These are phyloP conservation scores for Caenorhabditis parvicauda DNA, from an alignment of 2,888 invertebrate genomes.

Conservation along the genomic window DNA sequence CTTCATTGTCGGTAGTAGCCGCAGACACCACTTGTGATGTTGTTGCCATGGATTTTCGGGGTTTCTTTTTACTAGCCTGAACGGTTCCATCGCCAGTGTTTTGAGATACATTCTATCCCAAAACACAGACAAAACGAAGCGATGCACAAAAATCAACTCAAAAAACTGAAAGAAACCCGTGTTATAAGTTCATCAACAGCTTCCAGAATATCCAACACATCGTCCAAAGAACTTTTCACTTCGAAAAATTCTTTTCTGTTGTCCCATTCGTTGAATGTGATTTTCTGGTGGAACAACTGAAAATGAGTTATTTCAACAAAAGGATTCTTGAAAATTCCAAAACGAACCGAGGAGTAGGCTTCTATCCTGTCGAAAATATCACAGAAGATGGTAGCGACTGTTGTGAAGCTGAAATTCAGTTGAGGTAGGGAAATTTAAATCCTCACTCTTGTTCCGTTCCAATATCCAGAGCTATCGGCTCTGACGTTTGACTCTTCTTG, in stretches of 20 bases:
- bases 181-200: not conserved
- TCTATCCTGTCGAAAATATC: conserved; percentile 42
- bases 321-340: not conserved
- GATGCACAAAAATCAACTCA: no score
- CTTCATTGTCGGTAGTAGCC: no score
- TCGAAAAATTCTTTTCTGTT: conserved; percentile 17
- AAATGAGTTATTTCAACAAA: not conserved
- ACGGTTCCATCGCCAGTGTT: no score
- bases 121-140: no score
- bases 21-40: no score
- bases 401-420: conserved; percentile 14
- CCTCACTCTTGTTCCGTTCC: conserved; percentile 18
- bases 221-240: conserved; percentile 7
- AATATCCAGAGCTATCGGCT: conserved; percentile 8
- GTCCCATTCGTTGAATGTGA: conserved; percentile 24
- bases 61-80: no score
- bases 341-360: conserved; percentile 23
- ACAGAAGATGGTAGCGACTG: conserved; percentile 33
- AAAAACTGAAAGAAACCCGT: no score
- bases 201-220: conserved; percentile 15
- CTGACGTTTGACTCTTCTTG: not conserved
- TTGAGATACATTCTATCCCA: no score
- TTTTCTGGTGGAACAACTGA: conserved; percentile 11
- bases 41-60: no score
- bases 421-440: not conserved